Base-by-base conservation (phyloP, 2,113 vertebrate species). In the Mionectes macconnelli region DNA sequence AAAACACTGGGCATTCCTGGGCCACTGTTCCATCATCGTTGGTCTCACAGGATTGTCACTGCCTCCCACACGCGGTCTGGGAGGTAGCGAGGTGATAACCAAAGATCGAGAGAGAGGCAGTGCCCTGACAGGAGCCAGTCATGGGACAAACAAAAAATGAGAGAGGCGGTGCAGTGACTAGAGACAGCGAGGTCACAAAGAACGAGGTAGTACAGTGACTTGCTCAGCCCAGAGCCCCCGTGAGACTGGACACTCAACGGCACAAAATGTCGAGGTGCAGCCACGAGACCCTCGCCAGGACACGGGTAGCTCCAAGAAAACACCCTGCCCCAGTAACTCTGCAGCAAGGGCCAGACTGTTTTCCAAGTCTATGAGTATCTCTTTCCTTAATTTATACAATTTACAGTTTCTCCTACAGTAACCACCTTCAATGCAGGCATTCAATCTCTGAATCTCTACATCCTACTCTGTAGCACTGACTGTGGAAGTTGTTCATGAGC, bases 31-130 rank as follows among this genome's bases (percentile, higher is more conserved):
- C 52, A 35, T 6, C 52, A 15, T 7, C 9, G 1, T 5, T 9
- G 42, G 33, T 24, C 44, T 55, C 69, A 37, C 67, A 7, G 3
- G 5, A 37, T 30, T 69, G 87, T 52, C 63, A 22, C 4, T 57
- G 47, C n/a, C 47, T 45, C 50, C 17, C 42, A 39, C 27, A 39
- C 31, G 8, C 0, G 4, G 53, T 22, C 31, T 12, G 35, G 56
- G 42, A 56, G 21, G 33, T 57, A 59, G 30, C 0, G 0, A 39
- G 42, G 47, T 30, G 63, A 55, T 20, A 64, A 6, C 7, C 28
- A 14, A 9, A 35, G 64, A 28, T 6, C 0, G 0, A 11, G 1
- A 9, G 15, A 74, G 21, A 60, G 30, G 40, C 37, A 27, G 30
- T 0, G 21, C 35, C 45, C 21, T 0, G 68, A 60, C 35, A 60